Base-by-base conservation (phyloP, 2,888 invertebrate species). In the Archaeoteleia sp. region DNA sequence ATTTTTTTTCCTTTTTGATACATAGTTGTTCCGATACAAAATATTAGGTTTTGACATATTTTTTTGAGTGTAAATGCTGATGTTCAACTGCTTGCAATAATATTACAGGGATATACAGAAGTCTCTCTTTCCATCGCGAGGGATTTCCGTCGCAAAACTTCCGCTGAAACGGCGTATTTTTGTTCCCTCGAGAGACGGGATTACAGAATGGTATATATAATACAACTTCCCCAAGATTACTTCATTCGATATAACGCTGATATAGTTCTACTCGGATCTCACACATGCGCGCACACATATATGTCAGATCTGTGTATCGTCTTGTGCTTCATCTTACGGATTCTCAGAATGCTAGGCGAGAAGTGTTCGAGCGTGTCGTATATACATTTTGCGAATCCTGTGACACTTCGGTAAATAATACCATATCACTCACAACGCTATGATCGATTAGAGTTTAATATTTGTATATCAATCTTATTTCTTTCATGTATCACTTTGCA, bases 151-250 rank as follows among this genome's bases (percentile, higher is more conserved):
- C 55, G 53, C 63, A 61, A 65, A 67, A 67, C 60, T 67, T 67
- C 60, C 61, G 67, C 67, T 67, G 63, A 63, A 65, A 40, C 61
- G 29, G 71, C 71, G 67, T 61, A 71, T 62, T 62, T 72, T 67
- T 55, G 45, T 45, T 60, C 55, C 58, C 53, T 54, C 53, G 58
- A 67, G 58, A 60, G 35, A 32, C 42, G 20, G 68, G 68, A 69
- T 72, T 70, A 70, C 62, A 45, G 49, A 20, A 55, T 49, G 32
- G 45, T 55, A 30, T 48, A 54, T 43, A 35, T 7, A 48, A 37
- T 30, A 55, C 58, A 65, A 48, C 58, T 35, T 32, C 25, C 29
- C 40, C 34, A 43, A 60, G 61, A 71, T 71, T 67, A 67, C 49
- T 62, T 65, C 60, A 43, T 61, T 65, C 67, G 67, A 71, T 67